Evolutionary conservation across 37 sponge, comb jelly and placozoan species (phyloP), one percentile per base, ranked within the genome.

Genomic region (Beroe forskalii): DNA sequence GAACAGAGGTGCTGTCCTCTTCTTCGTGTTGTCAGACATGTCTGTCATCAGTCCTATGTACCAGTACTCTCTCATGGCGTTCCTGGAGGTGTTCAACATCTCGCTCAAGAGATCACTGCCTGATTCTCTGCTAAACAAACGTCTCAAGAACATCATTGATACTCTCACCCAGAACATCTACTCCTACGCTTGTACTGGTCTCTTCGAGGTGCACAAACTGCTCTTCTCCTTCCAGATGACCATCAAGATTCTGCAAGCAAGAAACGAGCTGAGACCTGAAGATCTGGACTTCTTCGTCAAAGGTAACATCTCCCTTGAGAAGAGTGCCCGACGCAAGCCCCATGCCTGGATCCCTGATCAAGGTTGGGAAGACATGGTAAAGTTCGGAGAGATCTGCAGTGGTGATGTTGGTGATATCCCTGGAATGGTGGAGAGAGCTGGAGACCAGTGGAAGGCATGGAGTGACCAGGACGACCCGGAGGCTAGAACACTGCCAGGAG

Each of bases 171-270:
- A 90, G 80, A 98, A 98, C 89, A 94, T 98, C 30, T 98, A 98
- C 93, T 92, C 93, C 62, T 98, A 98, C 90, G 97, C 99, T n/a
- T 98, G 99, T 76, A 98, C 99, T 33, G 97, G 98, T 89, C 76
- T 98, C 90, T 98, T 98, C 90, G 99, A 98, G 89, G 80, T 64
- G n/a, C 97, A 98, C 94, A 98, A 98, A 90, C 91, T 98, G 30
- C 93, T 98, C 32, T 98, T 98, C 93, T 98, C 99, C 28, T 98
- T 98, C 83, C 93, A 95, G 67, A 96, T 98, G 99, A 94, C 99
- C 0, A 94, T 95, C 62, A 98, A 96, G 93, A 96, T 97, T n/a
- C 94, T 91, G 60, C 95, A 98, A 62, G 95, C 95, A 33, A 95
- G 94, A 61, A 40, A 64, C 9, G 37, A 39, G 9, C 91, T 98